phyloP scores from a whole-genome alignment of 1,140 invertebrate species.

The Brevipalpus yothersi region DNA sequence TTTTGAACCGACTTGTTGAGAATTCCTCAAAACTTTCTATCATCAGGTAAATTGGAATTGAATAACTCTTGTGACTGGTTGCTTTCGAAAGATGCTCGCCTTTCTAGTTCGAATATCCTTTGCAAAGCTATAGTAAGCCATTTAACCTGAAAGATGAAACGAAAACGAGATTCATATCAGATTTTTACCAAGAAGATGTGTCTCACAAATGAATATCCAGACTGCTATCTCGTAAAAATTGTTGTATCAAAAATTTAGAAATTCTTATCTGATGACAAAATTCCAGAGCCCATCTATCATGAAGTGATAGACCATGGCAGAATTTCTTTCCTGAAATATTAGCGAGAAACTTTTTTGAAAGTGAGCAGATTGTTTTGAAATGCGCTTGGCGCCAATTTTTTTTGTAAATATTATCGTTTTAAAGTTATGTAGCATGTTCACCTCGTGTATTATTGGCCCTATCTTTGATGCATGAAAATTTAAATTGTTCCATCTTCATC shows the following conservation, averaged over 20 bases:
- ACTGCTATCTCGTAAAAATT: background rate
- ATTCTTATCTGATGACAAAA: constrained; percentile 5
- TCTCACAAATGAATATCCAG: too few relatives aligned
- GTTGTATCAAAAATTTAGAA: background rate
- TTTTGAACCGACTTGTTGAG: constrained; percentile 5
- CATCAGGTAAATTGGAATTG: constrained; percentile 11
- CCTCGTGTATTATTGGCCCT: too few relatives aligned
- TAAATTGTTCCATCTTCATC: too few relatives aligned
- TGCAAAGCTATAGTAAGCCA: background rate
- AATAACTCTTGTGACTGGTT: constrained; percentile 2
- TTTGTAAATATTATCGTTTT: too few relatives aligned
- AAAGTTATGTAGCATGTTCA: too few relatives aligned
- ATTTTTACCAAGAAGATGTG: background rate
- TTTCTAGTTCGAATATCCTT: background rate
- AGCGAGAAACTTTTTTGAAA: too few relatives aligned
- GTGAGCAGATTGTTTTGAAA: too few relatives aligned
- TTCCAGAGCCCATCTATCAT: too few relatives aligned
- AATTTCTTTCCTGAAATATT: too few relatives aligned
- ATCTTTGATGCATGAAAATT: too few relatives aligned
- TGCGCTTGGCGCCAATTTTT: too few relatives aligned
- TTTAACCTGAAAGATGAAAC: background rate
- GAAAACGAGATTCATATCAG: background rate
- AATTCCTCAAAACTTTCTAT: constrained; percentile 7
- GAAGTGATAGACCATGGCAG: too few relatives aligned
- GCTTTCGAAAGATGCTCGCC: background rate